Evolutionary conservation across 2,113 vertebrate genomes (phyloP), one percentile per base, ranked within the genome.

Genomic region (Hypocryptadius cinnamomeus): DNA sequence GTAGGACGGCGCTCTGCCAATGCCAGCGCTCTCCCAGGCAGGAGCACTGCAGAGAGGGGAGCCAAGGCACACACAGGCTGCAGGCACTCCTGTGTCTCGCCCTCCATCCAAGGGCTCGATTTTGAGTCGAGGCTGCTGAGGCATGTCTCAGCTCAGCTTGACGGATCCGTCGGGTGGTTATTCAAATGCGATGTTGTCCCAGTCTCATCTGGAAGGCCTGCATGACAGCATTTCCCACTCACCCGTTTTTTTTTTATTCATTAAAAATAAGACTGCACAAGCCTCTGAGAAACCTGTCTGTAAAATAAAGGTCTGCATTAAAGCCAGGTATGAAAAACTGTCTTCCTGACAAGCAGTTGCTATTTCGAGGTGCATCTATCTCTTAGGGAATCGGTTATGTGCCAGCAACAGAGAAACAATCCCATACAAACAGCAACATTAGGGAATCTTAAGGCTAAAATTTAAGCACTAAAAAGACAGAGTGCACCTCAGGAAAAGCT

Each of bases 231-330:
- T 89, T 89, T 94, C 69, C 54, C 42, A 39, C 40, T 72, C 65
- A 76, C 10, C 2, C 24, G 1, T 33, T 19, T 51, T 39, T 44
- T 35, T 65, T 57, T n/a, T 72, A 78, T 64, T 83, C 81, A 61
- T 90, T 89, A 92, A 87, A 94, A 97, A 93, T 80, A 91, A 95
- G 76, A 91, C 80, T 76, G 65, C 51, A 6, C 37, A 23, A 97
- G 85, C 63, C 89, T 97, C 91, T 96, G 82, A 96, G 92, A 97
- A 95, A 89, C 69, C 91, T 95, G 93, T 92, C 96, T 95, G 40
- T 81, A 96, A 96, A 96, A 85, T 65, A 92, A 91, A 94, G 95
- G 82, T 82, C 78, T 93, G 61, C 79, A 86, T 57, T 85, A 96
- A 96, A 96, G 71, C 70, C 70, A 94, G 61, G 61, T 70, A 95